Conservation (phyloP, 2,113 vertebrate genomes). For the Aix galericulata region DNA sequence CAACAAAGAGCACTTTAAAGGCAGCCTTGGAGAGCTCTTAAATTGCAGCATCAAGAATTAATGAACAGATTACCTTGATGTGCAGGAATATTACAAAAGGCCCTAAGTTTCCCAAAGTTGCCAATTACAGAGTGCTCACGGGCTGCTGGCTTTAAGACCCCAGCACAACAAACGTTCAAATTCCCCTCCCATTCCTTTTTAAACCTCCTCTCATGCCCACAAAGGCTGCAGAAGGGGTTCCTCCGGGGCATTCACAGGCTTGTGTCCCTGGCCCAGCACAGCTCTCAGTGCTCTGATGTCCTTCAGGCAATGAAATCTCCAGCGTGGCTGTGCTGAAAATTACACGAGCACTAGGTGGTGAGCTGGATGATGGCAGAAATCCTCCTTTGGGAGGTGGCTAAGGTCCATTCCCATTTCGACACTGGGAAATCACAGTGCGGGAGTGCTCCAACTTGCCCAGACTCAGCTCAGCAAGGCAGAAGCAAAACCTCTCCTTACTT, state of each 20-base stretch:
- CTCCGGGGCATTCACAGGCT: accelerated
- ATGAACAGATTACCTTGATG: neutral
- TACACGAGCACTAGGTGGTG: accelerated
- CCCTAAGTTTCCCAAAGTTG: accelerated
- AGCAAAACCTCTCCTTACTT: accelerated
- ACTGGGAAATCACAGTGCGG: accelerated
- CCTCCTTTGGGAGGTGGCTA: neutral
- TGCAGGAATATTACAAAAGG: neutral
- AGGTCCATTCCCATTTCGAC: accelerated
- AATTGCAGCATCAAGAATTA: neutral
- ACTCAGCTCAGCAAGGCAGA: neutral
- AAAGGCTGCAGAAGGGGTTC: neutral
- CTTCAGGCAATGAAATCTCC: neutral
- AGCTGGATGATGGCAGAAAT: neutral
- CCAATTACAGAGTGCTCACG: neutral
- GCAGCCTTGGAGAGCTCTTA: neutral
- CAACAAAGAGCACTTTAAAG: neutral
- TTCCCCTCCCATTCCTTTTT: neutral
- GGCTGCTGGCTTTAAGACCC: neutral
- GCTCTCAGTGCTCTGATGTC: neutral
- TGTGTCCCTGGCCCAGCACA: neutral
- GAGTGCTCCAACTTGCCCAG: neutral
- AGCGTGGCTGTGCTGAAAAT: accelerated
- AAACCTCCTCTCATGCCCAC: neutral
- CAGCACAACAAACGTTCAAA: neutral